Conservation (phyloP, 2,113 vertebrate species). For the Albula glossodonta region DNA sequence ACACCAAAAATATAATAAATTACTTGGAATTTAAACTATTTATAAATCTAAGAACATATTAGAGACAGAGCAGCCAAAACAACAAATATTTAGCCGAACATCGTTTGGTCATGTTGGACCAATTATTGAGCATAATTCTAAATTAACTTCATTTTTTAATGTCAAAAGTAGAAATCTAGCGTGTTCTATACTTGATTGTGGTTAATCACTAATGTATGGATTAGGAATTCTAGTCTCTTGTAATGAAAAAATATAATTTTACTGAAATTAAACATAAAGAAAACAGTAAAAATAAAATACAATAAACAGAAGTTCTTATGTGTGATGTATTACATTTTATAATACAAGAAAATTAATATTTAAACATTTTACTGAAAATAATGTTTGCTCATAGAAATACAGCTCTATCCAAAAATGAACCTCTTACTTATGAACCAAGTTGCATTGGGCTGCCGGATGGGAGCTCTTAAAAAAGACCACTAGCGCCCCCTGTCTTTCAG, state of each 20-base stretch:
- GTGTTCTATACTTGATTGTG: background rate
- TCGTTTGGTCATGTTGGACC: constrained; percentile 15
- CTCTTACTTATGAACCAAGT: too few species aligned
- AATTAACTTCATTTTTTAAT: constrained; percentile 6
- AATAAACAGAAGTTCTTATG: too few species aligned
- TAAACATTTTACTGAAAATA: too few species aligned
- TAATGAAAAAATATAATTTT: too few species aligned
- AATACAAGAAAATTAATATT: too few species aligned
- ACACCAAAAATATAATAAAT: constrained; percentile 31
- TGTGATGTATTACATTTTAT: too few species aligned
- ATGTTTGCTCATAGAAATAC: too few species aligned
- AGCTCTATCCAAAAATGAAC: too few species aligned
- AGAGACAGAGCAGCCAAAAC: constrained; percentile 12
- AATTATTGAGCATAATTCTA: constrained; percentile 15
- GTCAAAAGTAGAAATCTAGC: constrained; percentile 11
- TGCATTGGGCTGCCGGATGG: too few species aligned
- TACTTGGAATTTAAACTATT: constrained; percentile 12
- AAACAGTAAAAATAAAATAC: too few species aligned
- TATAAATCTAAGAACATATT: background rate
- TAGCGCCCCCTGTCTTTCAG: background rate
- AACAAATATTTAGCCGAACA: background rate
- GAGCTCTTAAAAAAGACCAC: background rate
- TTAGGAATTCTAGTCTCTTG: background rate
- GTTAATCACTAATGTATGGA: constrained; percentile 14
- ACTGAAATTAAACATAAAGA: too few species aligned